Evolutionary conservation across 2,113 vertebrate genomes (phyloP).

Genomic region (Chlamydotis undulata): DNA sequence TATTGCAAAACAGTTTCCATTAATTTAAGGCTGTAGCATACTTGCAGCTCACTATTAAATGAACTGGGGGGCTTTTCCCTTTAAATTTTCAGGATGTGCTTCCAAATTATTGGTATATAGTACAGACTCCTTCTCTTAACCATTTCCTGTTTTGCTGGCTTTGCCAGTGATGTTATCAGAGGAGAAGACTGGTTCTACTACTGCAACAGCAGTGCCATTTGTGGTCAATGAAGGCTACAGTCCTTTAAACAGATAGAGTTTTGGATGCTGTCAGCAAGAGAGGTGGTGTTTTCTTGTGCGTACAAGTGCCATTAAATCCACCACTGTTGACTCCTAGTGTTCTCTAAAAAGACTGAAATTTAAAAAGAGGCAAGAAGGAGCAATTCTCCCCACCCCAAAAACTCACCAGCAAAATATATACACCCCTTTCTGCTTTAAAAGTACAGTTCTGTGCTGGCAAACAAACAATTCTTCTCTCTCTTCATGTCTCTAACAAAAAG

Average conservation of each 20-base stretch:
- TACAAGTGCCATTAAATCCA: not conserved
- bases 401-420: not conserved
- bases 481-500: slow-evolving; percentile 18
- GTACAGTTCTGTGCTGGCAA: not conserved
- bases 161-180: not conserved
- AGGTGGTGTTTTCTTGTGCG: not conserved
- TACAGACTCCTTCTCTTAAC: slow-evolving; percentile 19
- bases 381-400: not conserved
- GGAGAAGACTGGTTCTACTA: not conserved
- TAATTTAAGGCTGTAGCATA: slow-evolving; percentile 70
- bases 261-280: not conserved
- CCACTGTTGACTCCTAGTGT: not conserved
- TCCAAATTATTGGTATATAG: slow-evolving; percentile 49
- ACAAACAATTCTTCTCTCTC: not conserved
- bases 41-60: slow-evolving; percentile 59
- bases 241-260: not conserved
- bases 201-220: not conserved
- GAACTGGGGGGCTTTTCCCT: slow-evolving; percentile 60
- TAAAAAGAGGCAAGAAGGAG: not conserved
- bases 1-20: slow-evolving; percentile 70
- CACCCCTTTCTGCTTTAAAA: not conserved
- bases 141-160: slow-evolving; percentile 22
- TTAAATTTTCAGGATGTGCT: slow-evolving; percentile 56
- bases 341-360: slow-evolving; percentile 19
- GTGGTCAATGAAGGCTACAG: not conserved